Base-by-base conservation (phyloP, 2,888 invertebrate genomes). In the Autographa pulchrina region DNA sequence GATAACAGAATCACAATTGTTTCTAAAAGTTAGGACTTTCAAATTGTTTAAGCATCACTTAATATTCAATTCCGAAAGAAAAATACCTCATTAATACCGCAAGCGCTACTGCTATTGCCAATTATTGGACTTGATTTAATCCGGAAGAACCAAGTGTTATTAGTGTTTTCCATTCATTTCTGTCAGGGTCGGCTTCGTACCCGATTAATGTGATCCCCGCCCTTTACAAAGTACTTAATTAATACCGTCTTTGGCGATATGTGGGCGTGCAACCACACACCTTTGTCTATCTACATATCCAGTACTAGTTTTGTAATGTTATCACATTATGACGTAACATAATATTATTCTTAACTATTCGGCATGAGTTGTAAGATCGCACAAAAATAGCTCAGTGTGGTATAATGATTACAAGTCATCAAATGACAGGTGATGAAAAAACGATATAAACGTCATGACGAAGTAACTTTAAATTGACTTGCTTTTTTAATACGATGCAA, bases 191-290 rank as follows among this genome's bases (percentile, higher is more conserved):
- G 43, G n/a, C 48, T 5, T 6, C 6, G 48, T 48, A 48, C 48
- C 48, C 16, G 48, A 48, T 48, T 48, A 48, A 48, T 48, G 48
- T n/a, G n/a, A n/a, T n/a, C n/a, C 48, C 48, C 48, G 48, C 48
- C 48, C 48, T 48, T 48, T n/a, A 48, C 48, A 7, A n/a, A 6
- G n/a, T 7, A 48, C 48, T 48, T 48, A 48, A 48, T 48, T 48
- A 48, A n/a, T 48, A n/a, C 48, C 48, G 48, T 48, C 48, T 48
- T 48, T 48, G 48, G 48, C 48, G 48, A 48, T 48, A 48, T 48
- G 48, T 48, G 48, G 48, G 48, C n/a, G 48, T 48, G 48, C 48
- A 48, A 48, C 48, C 43, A 43, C 43, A 43, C 43, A 43, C 43
- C 48, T 48, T 48, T 48, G 48, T 48, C 48, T 48, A 48, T n/a